Evolutionary conservation across 2,888 invertebrate species (phyloP), one percentile per base, ranked within the genome.

Genomic region (Aquatica leii): DNA sequence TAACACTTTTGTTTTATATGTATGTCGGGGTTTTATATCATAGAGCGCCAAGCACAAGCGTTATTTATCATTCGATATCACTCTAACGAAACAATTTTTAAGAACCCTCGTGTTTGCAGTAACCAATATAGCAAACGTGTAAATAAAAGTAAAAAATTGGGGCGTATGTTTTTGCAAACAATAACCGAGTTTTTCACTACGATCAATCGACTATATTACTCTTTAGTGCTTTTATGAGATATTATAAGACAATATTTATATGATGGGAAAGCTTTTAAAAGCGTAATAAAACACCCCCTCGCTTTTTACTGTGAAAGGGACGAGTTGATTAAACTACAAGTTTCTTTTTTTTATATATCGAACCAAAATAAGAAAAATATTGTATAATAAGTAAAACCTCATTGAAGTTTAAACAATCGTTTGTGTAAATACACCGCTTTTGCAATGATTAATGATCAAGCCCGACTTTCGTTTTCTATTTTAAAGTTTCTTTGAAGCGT

Each of bases 201-300:
- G 68, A 62, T 62, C 66, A 65, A 62, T 65, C 49, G 62, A 35
- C 67, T 57, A 57, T 68, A 68, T 70, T 69, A 70, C 67, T 66
- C 62, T 63, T 24, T 59, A 63, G 69, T 65, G 72, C 74, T 71
- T 71, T 73, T 73, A 73, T 72, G 69, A 68, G 72, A 75, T 77
- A 78, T 78, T 77, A 77, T 76, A 77, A 77, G 77, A 78, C 77
- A 78, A 77, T 78, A 76, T 78, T 77, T 77, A 78, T 76, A 77
- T 75, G 77, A 73, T 68, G 75, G 24, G 24, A 73, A 73, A 76
- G 74, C 76, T 71, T 76, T 75, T 77, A 76, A 76, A 77, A 76
- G 77, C 74, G 74, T 74, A 77, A 76, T 77, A 77, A 77, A 76
- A 72, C 73, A 65, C 70, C 71, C 69, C 37, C 65, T 60, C 34